Percentiles rank a stretch among this genome's conserved stretches.
Evolutionary conservation across 2,888 invertebrate species (phyloP).

Genomic region (Chloroclysta siterata): DNA sequence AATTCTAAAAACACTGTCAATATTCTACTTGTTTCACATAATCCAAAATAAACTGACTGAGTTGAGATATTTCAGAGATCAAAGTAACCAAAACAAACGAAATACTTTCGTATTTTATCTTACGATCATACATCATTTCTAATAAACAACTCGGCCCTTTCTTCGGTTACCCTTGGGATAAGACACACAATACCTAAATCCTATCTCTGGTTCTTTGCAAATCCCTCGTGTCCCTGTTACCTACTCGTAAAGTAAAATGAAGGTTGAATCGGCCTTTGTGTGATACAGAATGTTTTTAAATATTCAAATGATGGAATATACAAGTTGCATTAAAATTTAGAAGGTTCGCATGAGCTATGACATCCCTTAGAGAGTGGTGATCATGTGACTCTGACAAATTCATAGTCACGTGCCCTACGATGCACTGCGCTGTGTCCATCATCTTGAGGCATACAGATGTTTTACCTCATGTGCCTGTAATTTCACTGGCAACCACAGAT

Average conservation of each 20-base stretch:
- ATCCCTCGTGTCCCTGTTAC: conserved; percentile 28
- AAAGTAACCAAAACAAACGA: conserved; percentile 16
- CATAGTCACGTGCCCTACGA: too few relatives aligned
- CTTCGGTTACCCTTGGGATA: conserved; percentile 34
- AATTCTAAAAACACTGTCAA: too few relatives aligned
- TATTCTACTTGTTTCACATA: not conserved
- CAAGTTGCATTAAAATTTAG: not conserved
- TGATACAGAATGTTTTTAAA: conserved; percentile 12
- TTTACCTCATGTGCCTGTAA: too few relatives aligned
- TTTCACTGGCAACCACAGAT: too few relatives aligned
- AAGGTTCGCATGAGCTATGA: not conserved
- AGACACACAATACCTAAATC: conserved; percentile 22
- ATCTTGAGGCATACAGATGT: too few relatives aligned
- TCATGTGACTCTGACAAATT: too few relatives aligned
- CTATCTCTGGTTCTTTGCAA: conserved; percentile 34
- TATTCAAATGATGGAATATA: not conserved
- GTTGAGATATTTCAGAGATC: not conserved
- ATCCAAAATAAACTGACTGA: not conserved
- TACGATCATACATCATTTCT: conserved; percentile 40
- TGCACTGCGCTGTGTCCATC: too few relatives aligned
- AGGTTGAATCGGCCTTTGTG: conserved; percentile 19
- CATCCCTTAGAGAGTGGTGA: too few relatives aligned
- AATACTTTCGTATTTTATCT: conserved; percentile 30
- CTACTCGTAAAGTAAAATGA: conserved; percentile 9
- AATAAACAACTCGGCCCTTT: conserved; percentile 40